phyloP scores from a whole-genome alignment of 2,113 vertebrate genomes.

The Rhipidura dahli region DNA sequence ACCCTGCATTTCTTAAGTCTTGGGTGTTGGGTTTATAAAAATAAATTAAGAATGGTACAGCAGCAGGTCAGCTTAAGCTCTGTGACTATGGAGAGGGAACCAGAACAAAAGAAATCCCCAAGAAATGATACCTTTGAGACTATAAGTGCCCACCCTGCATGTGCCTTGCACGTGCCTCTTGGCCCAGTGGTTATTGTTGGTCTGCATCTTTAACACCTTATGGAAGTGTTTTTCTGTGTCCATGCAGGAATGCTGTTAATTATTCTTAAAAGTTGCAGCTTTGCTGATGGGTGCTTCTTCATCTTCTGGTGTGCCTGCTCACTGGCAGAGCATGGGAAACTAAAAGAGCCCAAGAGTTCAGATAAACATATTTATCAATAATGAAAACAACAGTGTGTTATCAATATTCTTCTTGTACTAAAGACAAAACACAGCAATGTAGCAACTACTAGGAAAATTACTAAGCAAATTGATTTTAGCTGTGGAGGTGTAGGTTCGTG shows the following conservation, averaged over 20 bases:
- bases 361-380: background rate
- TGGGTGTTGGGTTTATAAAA: background rate
- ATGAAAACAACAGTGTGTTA: background rate
- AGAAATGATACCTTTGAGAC: background rate
- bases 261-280: background rate
- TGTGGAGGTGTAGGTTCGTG: background rate
- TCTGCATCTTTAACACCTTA: background rate
- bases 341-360: background rate
- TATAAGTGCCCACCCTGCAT: rapidly evolving
- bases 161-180: background rate
- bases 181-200: background rate
- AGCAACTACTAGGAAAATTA: background rate
- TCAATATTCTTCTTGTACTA: background rate
- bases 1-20: background rate
- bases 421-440: background rate
- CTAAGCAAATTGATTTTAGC: background rate
- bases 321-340: background rate
- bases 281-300: background rate
- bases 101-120: background rate
- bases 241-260: background rate
- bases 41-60: background rate
- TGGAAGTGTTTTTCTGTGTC: background rate
- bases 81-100: background rate
- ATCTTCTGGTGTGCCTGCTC: background rate
- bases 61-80: background rate